Evolutionary conservation across 2,888 invertebrate species (phyloP).

Genomic region (Anoncus sp.): DNA sequence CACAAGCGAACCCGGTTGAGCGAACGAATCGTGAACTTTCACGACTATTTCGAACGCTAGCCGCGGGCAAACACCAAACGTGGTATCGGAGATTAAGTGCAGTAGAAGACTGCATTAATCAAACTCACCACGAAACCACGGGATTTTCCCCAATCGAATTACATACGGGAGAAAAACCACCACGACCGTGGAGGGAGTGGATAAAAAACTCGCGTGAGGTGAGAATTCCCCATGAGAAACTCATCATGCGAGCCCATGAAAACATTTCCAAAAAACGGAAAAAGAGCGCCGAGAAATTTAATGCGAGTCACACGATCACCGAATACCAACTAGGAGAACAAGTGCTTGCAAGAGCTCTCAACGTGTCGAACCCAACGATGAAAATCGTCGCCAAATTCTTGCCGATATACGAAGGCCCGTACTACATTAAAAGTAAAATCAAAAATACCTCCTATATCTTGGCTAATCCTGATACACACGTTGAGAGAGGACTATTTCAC

Average conservation of each 20-base stretch:
- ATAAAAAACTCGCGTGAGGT: no score
- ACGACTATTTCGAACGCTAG: neutral
- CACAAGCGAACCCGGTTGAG: conserved; percentile 5
- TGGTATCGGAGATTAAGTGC: neutral
- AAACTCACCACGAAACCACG: neutral
- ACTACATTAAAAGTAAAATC: neutral
- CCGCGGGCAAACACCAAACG: neutral
- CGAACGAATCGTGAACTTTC: neutral
- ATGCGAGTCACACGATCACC: neutral
- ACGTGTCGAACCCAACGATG: neutral
- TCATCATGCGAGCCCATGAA: neutral
- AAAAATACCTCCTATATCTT: neutral
- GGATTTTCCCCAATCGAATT: neutral
- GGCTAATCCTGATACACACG: no score
- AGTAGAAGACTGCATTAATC: neutral
- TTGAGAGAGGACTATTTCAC: neutral
- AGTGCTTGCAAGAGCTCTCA: neutral
- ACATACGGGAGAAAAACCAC: neutral
- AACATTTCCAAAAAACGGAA: neutral
- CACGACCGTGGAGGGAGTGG: neutral
- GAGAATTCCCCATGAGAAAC: neutral
- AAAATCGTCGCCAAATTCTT: neutral
- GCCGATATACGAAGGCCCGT: neutral
- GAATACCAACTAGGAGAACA: neutral
- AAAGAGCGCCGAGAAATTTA: neutral